Percentiles rank a stretch among this genome's conserved stretches.
phyloP scores from a whole-genome alignment of 2,888 invertebrate species.

The Archaeoteleia sp. region DNA sequence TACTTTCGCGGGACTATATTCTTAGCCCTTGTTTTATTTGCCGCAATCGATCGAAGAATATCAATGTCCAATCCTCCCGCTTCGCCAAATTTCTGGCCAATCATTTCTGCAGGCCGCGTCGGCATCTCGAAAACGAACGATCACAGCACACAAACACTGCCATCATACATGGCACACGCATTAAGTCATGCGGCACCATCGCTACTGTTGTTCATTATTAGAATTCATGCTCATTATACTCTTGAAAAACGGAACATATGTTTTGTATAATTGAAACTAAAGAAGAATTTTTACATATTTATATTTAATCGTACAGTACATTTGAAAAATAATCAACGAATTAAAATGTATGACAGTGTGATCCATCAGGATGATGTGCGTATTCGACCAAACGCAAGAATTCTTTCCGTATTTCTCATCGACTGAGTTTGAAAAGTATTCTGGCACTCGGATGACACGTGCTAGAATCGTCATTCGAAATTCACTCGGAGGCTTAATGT shows the following conservation, averaged over 20 bases:
- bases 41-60: conserved; percentile 31
- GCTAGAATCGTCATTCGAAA: neutral
- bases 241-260: too few relatives aligned
- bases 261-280: too few relatives aligned
- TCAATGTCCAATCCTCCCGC: neutral
- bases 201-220: too few relatives aligned
- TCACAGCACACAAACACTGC: neutral
- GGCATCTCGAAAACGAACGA: conserved; percentile 1
- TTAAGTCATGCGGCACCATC: too few relatives aligned
- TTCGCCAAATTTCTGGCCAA: conserved; percentile 3
- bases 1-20: conserved; percentile 63
- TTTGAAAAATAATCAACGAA: too few relatives aligned
- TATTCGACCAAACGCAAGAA: too few relatives aligned
- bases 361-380: too few relatives aligned
- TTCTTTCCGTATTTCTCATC: neutral
- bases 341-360: too few relatives aligned
- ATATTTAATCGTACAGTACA: too few relatives aligned
- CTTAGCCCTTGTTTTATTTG: conserved; percentile 47
- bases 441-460: neutral
- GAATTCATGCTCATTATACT: too few relatives aligned
- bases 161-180: neutral
- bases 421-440: neutral
- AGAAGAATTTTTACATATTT: too few relatives aligned
- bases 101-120: neutral
- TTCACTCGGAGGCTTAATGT: conserved; percentile 12